These are phyloP conservation scores for Limnephilus marmoratus DNA, from an alignment of 2,888 invertebrate genomes.

Conservation along the genomic window DNA sequence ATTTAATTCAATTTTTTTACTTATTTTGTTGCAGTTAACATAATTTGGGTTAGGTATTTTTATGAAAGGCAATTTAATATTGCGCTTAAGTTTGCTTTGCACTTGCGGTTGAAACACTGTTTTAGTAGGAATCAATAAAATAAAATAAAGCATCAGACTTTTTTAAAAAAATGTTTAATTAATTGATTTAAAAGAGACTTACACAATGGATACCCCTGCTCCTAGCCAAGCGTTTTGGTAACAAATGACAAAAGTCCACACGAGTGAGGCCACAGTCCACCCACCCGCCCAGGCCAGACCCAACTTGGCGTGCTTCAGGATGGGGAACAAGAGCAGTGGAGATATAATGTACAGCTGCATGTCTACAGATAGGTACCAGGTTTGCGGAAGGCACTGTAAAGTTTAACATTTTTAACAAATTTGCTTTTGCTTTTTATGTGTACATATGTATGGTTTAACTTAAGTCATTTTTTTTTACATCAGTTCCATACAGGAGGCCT, in stretches of 20 bases:
- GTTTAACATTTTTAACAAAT: too few relatives aligned
- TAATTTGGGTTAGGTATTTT: too few relatives aligned
- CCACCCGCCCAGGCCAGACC: conserved; percentile 43
- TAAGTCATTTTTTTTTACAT: too few relatives aligned
- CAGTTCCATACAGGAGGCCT: too few relatives aligned
- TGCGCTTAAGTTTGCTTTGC: too few relatives aligned
- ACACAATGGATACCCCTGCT: conserved; percentile 70
- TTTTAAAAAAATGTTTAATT: neutral
- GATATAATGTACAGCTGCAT: conserved; percentile 59
- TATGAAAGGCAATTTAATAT: too few relatives aligned
- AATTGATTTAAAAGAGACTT: conserved; percentile 67
- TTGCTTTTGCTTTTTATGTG: too few relatives aligned
- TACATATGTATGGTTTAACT: too few relatives aligned
- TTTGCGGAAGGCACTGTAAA: conserved; percentile 54
- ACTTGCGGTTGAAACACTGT: too few relatives aligned
- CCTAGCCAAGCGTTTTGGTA: conserved; percentile 49
- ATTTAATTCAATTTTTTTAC: too few relatives aligned
- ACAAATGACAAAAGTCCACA: conserved; percentile 30
- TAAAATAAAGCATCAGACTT: too few relatives aligned
- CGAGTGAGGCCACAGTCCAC: conserved; percentile 52
- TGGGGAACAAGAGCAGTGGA: conserved; percentile 58
- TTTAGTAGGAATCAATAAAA: neutral
- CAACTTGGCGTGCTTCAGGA: conserved; percentile 47
- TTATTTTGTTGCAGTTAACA: too few relatives aligned
- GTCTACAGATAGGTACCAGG: conserved; percentile 61